These are phyloP conservation scores for Trichosurus vulpecula DNA, from an alignment of 2,797 vertebrate genomes.

Conservation along the genomic window DNA sequence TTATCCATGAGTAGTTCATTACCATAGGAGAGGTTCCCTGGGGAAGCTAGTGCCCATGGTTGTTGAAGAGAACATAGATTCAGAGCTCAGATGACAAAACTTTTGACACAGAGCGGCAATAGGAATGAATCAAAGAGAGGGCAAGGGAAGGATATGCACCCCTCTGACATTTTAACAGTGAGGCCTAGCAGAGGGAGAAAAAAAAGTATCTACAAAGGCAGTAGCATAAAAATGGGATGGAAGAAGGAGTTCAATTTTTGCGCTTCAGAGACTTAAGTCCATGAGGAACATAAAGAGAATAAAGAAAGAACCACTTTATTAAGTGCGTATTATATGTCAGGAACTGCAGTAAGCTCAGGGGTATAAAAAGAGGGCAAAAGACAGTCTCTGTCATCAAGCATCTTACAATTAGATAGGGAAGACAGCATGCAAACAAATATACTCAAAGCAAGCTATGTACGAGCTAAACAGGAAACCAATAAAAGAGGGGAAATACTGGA, in stretches of 20 bases:
- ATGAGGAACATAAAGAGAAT: neutral
- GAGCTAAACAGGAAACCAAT: too few species aligned
- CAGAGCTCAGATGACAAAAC: neutral
- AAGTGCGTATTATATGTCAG: too few species aligned
- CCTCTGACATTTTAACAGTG: neutral
- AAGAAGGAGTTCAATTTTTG: neutral
- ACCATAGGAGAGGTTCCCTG: neutral
- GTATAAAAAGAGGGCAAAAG: too few species aligned
- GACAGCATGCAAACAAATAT: too few species aligned
- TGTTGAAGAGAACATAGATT: neutral
- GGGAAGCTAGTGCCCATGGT: neutral
- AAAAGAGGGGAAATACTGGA: too few species aligned
- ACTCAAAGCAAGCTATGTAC: too few species aligned
- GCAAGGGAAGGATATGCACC: neutral
- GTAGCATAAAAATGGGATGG: too few species aligned
- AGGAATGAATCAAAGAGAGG: neutral
- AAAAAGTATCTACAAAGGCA: too few species aligned
- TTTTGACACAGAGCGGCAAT: neutral
- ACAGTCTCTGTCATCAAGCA: too few species aligned
- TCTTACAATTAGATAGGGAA: too few species aligned
- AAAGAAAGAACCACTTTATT: neutral
- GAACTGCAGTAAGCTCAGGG: too few species aligned
- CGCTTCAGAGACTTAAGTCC: neutral
- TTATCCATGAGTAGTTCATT: neutral
- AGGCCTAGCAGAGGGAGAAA: too few species aligned